A percentile compares a stretch with the other conserved stretches of the same genome.
Conservation (phyloP, 1,140 invertebrate genomes). For the Drosophila saltans region DNA sequence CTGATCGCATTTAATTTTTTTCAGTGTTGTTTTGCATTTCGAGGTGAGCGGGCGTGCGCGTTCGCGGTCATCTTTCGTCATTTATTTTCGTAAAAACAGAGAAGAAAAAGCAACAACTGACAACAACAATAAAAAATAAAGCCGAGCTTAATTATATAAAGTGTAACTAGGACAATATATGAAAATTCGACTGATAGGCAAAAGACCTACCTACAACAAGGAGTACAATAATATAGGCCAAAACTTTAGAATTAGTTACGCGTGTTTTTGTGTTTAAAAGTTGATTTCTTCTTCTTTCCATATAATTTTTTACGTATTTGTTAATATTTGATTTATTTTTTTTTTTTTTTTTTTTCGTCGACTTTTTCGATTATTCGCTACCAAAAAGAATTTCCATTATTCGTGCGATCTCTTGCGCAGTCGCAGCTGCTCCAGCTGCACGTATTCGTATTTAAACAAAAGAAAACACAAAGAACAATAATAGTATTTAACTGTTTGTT, state of each 20-base stretch:
- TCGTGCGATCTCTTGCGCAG: constrained; percentile 23
- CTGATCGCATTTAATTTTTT: background rate
- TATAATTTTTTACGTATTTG: constrained; percentile 12
- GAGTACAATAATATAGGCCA: background rate
- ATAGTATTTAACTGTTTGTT: constrained; percentile 6
- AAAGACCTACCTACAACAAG: too few relatives aligned
- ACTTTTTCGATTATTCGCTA: constrained; percentile 26
- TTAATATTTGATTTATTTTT: constrained; percentile 22
- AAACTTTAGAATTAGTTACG: background rate
- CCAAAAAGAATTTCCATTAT: constrained; percentile 33
- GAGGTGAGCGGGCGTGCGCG: background rate
- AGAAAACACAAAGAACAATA: constrained; percentile 19
- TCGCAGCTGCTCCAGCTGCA: constrained; percentile 13
- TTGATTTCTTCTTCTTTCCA: background rate
- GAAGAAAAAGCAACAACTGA: background rate
- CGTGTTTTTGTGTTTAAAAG: background rate
- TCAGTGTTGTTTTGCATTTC: background rate
- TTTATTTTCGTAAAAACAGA: background rate
- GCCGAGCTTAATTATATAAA: background rate
- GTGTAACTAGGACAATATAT: background rate
- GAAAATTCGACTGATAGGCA: background rate
- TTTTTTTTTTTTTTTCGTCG: background rate
- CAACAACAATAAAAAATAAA: background rate
- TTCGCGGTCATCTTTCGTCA: background rate
- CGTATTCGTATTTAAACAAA: constrained; percentile 24